Conservation (phyloP, 2,797 vertebrate genomes). For the Mycteria americana region DNA sequence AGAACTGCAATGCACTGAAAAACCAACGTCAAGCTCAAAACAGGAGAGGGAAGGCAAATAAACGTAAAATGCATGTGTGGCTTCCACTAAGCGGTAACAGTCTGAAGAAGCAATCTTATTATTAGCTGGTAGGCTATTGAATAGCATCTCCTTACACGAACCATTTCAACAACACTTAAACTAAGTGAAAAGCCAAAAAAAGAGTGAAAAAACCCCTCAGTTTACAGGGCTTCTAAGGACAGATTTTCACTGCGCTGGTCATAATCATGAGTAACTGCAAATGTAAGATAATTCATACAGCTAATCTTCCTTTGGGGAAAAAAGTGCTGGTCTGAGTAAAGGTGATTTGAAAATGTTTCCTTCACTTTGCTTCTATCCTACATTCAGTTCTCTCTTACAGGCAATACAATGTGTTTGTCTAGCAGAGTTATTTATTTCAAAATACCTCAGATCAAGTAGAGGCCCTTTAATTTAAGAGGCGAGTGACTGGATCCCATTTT, state of each 20-base stretch:
- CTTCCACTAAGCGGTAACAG: background rate
- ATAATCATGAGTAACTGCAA: background rate
- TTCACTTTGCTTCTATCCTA: background rate
- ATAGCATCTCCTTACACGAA: background rate
- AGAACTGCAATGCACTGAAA: background rate
- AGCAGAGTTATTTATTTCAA: constrained; percentile 27
- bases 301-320: background rate
- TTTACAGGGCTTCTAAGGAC: constrained; percentile 37
- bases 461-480: constrained; percentile 17
- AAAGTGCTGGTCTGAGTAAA: background rate
- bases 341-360: constrained; percentile 16
- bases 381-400: background rate
- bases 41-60: background rate
- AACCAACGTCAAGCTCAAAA: background rate
- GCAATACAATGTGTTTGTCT: background rate
- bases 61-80: background rate
- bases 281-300: constrained; percentile 17
- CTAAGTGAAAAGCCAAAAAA: background rate
- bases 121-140: constrained; percentile 3
- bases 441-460: constrained; percentile 3
- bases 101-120: background rate
- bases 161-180: background rate
- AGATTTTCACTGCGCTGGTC: background rate
- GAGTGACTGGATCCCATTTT: constrained; percentile 41
- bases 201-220: background rate